These are phyloP conservation scores for Melinopterus prodromus DNA, from an alignment of 2,888 invertebrate genomes.

Conservation along the genomic window DNA sequence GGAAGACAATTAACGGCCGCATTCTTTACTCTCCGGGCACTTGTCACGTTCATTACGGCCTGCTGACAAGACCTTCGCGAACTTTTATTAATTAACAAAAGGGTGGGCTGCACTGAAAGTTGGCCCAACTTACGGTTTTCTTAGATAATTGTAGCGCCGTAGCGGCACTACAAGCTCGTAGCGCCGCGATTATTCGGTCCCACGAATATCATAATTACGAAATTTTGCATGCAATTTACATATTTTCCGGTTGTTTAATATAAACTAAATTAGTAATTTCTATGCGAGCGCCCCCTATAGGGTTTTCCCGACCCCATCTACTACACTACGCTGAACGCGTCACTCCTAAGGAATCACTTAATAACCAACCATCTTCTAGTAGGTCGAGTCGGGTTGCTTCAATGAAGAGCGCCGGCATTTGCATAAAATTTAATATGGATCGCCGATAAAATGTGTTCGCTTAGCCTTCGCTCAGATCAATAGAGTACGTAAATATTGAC, in stretches of 20 bases:
- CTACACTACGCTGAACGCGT: background rate
- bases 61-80: background rate
- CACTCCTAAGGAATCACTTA: background rate
- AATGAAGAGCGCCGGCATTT: too few species aligned
- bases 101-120: background rate
- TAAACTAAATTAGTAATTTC: slow-evolving; percentile 21
- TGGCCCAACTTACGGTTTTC: background rate
- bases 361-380: background rate
- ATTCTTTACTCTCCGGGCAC: background rate
- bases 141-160: background rate
- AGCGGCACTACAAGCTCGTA: background rate
- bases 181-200: background rate
- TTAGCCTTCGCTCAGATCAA: too few species aligned
- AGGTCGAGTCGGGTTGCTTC: too few species aligned
- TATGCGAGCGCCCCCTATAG: slow-evolving; percentile 13
- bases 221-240: slow-evolving; percentile 24
- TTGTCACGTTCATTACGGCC: background rate
- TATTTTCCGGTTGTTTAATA: slow-evolving; percentile 22
- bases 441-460: too few species aligned
- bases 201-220: slow-evolving; percentile 23
- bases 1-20: background rate
- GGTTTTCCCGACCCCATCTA: background rate
- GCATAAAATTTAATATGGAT: too few species aligned
- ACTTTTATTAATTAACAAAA: background rate
- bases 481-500: too few species aligned